Evolutionary conservation across 2,797 vertebrate genomes (phyloP).

Genomic region (Falco peregrinus): DNA sequence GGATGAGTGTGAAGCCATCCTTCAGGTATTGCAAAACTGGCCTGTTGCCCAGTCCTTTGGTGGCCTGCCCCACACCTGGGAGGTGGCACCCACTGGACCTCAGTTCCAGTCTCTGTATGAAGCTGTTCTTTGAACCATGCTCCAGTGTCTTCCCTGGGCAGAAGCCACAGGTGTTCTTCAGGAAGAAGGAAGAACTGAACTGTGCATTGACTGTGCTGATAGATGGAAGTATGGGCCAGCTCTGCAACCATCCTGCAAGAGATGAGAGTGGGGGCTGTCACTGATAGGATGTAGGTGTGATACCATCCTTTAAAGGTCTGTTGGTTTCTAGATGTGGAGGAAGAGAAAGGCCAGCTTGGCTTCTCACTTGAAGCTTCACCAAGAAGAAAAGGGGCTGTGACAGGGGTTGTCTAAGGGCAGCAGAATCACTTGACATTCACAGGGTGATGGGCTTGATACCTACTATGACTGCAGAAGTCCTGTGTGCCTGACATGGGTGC

Average conservation of each 20-base stretch:
- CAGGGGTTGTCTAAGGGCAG: background rate
- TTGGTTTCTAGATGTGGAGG: rapidly evolving
- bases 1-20: background rate
- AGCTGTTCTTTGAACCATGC: background rate
- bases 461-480: background rate
- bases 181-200: background rate
- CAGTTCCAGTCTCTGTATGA: background rate
- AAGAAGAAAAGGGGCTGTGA: background rate
- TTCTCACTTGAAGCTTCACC: background rate
- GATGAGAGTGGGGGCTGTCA: too few species aligned
- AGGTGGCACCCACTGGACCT: rapidly evolving
- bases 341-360: background rate
- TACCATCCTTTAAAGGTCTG: background rate
- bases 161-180: background rate
- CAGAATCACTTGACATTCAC: background rate
- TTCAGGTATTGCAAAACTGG: background rate
- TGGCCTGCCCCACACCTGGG: background rate
- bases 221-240: background rate
- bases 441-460: background rate
- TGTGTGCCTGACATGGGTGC: background rate
- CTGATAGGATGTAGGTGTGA: background rate
- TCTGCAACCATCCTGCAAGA: background rate
- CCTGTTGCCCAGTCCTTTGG: background rate
- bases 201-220: background rate
- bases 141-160: background rate